Percentiles rank a stretch among this genome's conserved stretches.
Evolutionary conservation across 2,113 vertebrate genomes (phyloP).

Genomic region (Echinops telfairi): DNA sequence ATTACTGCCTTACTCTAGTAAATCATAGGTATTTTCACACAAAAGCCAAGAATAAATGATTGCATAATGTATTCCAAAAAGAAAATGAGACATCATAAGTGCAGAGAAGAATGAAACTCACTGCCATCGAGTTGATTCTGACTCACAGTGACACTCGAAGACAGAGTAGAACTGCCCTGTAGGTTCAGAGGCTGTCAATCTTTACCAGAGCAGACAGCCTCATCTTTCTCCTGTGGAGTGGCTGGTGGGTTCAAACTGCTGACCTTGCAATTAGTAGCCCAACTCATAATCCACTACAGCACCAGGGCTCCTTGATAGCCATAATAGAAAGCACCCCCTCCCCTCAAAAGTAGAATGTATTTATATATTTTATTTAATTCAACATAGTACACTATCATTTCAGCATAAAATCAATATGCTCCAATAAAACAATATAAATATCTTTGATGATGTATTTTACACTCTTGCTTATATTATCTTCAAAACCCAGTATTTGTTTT

Average conservation of each 20-base stretch:
- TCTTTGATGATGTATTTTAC: not conserved
- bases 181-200: no score
- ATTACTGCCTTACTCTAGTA: not conserved
- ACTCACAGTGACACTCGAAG: no score
- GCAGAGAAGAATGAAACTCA: not conserved
- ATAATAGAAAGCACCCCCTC: no score
- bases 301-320: no score
- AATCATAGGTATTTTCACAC: not conserved
- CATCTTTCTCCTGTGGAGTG: no score
- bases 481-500: conserved; percentile 7
- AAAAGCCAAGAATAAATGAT: conserved; percentile 42
- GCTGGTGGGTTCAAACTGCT: no score
- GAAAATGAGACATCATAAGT: not conserved
- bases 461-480: not conserved
- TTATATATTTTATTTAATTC: conserved; percentile 4
- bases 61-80: conserved; percentile 31
- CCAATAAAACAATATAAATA: conserved; percentile 15
- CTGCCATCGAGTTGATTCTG: no score
- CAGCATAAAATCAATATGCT: not conserved
- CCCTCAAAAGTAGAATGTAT: no score
- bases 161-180: no score
- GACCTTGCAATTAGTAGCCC: no score
- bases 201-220: no score
- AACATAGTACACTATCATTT: conserved; percentile 36
- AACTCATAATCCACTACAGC: no score